These are phyloP conservation scores for Copidosoma floridanum DNA, from an alignment of 1,140 invertebrate genomes.

Conservation along the genomic window DNA sequence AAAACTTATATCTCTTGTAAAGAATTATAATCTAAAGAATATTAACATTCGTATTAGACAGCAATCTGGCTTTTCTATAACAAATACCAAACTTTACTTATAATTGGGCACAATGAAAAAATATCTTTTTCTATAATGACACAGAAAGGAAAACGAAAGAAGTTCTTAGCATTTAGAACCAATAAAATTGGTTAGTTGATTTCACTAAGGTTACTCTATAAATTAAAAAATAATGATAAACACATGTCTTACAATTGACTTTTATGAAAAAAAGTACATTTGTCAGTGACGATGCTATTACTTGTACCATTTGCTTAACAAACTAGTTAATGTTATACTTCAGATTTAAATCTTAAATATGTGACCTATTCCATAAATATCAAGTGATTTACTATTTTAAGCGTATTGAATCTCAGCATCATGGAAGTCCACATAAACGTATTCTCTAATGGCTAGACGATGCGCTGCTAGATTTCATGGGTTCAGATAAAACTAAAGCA, in stretches of 20 bases:
- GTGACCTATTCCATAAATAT: constrained; percentile 35
- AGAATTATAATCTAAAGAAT: too few species aligned
- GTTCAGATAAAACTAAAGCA: constrained; percentile 8
- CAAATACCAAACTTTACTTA: constrained; percentile 28
- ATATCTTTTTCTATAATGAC: constrained; percentile 46
- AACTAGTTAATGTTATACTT: constrained; percentile 37
- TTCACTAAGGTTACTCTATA: constrained; percentile 43
- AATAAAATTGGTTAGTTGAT: constrained; percentile 44
- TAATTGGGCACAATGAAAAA: constrained; percentile 39
- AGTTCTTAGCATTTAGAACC: constrained; percentile 37
- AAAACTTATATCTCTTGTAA: constrained; percentile 30
- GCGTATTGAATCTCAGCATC: too few species aligned
- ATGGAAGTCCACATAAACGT: too few species aligned
- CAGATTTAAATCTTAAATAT: constrained; percentile 26
- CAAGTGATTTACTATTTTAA: constrained; percentile 38
- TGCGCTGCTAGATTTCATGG: constrained; percentile 35
- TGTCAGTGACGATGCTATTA: constrained; percentile 50
- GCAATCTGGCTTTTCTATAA: constrained; percentile 31
- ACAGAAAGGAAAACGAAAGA: constrained; percentile 38
- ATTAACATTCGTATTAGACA: constrained; percentile 26
- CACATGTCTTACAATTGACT: constrained; percentile 30
- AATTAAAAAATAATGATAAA: constrained; percentile 42
- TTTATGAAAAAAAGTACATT: constrained; percentile 38
- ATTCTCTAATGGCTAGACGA: constrained; percentile 41
- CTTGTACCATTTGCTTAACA: constrained; percentile 52